A percentile compares a stretch with the other conserved stretches of the same genome.
Conservation (phyloP, 2,113 vertebrate genomes). For the Cheirogaleus medius region DNA sequence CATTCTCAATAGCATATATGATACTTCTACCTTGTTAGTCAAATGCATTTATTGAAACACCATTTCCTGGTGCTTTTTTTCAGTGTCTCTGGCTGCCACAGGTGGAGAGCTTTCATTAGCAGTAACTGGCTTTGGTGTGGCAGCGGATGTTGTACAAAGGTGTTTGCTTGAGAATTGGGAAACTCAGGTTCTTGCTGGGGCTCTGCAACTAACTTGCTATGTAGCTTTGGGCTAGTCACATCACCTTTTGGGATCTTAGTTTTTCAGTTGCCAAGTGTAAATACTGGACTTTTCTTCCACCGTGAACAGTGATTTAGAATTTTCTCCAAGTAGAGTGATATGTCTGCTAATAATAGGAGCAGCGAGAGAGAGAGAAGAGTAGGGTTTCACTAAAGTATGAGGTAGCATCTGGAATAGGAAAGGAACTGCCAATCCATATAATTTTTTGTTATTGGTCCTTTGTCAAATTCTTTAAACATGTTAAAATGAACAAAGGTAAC, state of each 20-base stretch:
- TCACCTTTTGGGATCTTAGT: neutral
- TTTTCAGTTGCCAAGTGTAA: neutral
- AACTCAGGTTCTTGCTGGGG: neutral
- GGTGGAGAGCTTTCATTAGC: neutral
- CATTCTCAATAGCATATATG: neutral
- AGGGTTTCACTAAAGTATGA: neutral
- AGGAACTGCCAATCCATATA: neutral
- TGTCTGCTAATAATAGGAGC: neutral
- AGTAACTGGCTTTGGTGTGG: neutral
- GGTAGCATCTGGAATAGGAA: neutral
- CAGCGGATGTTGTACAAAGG: neutral
- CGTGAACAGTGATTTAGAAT: neutral
- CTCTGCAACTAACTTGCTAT: neutral
- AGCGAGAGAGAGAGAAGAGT: neutral
- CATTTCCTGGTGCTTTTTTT: neutral
- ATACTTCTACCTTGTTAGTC: neutral
- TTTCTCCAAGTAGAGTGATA: neutral
- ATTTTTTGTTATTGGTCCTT: neutral
- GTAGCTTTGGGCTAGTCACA: neutral
- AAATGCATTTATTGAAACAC: neutral
- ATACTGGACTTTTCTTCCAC: neutral
- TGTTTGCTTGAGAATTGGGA: neutral
- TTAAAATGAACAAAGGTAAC: neutral
- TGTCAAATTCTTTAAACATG: neutral
- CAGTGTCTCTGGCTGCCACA: neutral